Percentiles rank a stretch among this genome's conserved stretches.
These are phyloP conservation scores for Pristis pectinata DNA, from an alignment of 2,797 vertebrate genomes.

Conservation along the genomic window DNA sequence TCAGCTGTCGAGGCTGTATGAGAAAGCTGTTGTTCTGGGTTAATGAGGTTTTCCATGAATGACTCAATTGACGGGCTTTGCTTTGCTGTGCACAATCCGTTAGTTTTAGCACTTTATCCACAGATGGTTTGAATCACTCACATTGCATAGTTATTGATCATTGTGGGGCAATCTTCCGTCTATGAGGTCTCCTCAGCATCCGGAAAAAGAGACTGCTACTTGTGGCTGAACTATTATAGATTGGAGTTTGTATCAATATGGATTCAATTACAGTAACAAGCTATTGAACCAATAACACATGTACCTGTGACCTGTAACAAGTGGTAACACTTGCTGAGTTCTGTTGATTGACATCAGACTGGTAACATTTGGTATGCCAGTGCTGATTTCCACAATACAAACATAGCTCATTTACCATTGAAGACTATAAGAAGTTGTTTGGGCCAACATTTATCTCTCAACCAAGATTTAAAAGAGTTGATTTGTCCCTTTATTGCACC, in stretches of 20 bases:
- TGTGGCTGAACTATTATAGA: background rate
- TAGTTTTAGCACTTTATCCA: constrained; percentile 32
- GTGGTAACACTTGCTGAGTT: background rate
- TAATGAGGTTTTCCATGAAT: constrained; percentile 36
- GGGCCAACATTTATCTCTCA: background rate
- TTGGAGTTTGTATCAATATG: background rate
- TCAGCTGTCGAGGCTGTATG: constrained; percentile 31
- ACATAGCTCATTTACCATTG: background rate
- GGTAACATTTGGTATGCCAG: background rate
- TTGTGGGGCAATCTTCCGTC: background rate
- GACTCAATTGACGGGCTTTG: constrained; percentile 30
- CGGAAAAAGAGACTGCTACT: background rate
- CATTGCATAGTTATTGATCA: constrained; percentile 7
- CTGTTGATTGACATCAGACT: background rate
- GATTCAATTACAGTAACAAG: constrained; percentile 19
- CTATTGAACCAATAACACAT: background rate
- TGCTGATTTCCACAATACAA: background rate
- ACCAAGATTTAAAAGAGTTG: background rate
- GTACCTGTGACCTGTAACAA: background rate
- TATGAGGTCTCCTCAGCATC: constrained; percentile 5
- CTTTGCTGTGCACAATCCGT: constrained; percentile 29
- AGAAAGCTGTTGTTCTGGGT: constrained; percentile 34
- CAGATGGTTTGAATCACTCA: constrained; percentile 35
- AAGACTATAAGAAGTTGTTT: background rate
- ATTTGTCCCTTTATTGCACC: background rate